phyloP scores from a whole-genome alignment of 1,140 invertebrate species.

The Cyphomyrmex costatus region DNA sequence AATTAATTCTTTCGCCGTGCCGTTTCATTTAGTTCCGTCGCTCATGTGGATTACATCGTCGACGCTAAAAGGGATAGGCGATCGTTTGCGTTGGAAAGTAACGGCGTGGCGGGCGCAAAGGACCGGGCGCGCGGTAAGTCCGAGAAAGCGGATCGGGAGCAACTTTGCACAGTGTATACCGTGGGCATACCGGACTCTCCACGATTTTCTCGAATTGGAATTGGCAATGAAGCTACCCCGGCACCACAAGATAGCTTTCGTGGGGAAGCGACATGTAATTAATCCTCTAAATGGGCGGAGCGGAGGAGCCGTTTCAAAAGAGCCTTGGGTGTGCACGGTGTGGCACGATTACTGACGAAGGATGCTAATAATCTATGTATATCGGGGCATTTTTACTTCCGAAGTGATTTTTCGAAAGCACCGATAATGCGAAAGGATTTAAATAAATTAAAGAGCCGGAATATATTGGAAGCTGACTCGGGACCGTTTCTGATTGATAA shows the following conservation, averaged over 20 bases:
- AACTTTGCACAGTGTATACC: conserved; percentile 56
- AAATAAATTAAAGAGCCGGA: background rate
- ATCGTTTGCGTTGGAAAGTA: conserved; percentile 58
- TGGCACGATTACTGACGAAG: too few relatives aligned
- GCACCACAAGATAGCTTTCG: background rate
- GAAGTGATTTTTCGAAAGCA: background rate
- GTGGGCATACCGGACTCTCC: conserved; percentile 51
- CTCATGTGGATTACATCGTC: background rate
- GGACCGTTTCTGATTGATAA: background rate
- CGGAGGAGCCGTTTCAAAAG: conserved; percentile 27
- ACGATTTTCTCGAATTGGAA: conserved; percentile 53
- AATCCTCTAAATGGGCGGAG: conserved; percentile 33
- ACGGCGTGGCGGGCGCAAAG: conserved; percentile 8
- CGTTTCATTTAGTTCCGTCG: conserved; percentile 46
- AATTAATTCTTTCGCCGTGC: conserved; percentile 44
- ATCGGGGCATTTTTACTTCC: background rate
- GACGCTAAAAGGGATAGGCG: conserved; percentile 16
- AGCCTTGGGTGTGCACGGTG: too few relatives aligned
- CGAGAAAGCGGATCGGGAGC: conserved; percentile 23
- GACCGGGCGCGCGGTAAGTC: conserved; percentile 11
- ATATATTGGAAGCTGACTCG: background rate
- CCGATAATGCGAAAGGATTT: background rate
- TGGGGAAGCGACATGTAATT: conserved; percentile 59
- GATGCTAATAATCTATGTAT: conserved; percentile 1
- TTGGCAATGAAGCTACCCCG: conserved; percentile 42